Conservation (phyloP, 2,888 invertebrate species). For the Lacanobia oleracea region DNA sequence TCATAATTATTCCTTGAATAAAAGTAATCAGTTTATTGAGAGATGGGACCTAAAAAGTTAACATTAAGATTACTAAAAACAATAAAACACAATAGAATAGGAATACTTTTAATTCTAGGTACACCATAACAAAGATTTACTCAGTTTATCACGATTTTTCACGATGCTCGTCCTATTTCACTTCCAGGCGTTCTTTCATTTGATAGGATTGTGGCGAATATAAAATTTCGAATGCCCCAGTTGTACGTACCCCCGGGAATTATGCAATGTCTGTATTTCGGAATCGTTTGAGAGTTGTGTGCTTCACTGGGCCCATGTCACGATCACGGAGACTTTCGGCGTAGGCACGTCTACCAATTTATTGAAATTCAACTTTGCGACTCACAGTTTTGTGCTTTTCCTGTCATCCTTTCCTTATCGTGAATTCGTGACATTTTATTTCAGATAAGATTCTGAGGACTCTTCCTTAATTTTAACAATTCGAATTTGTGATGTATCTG, state of each 20-base stretch:
- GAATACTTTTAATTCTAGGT: too few species aligned
- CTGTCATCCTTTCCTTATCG: conserved; percentile 38
- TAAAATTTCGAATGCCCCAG: conserved; percentile 32
- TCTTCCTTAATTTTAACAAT: conserved; percentile 14
- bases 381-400: conserved; percentile 36
- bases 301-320: conserved; percentile 45
- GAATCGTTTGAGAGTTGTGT: conserved; percentile 43
- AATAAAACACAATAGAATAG: too few species aligned
- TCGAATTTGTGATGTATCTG: background rate
- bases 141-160: conserved; percentile 4
- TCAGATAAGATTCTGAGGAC: conserved; percentile 16
- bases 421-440: conserved; percentile 41
- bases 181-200: conserved; percentile 3
- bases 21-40: too few species aligned
- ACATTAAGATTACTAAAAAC: too few species aligned
- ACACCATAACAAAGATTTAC: background rate
- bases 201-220: conserved; percentile 39
- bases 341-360: conserved; percentile 35
- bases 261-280: conserved; percentile 51
- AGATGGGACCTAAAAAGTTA: too few species aligned
- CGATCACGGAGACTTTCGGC: conserved; percentile 37
- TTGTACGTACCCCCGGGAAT: conserved; percentile 22
- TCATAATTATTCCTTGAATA: too few species aligned
- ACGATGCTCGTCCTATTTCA: conserved; percentile 3
- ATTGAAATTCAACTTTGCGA: conserved; percentile 44